Evolutionary conservation across 1,140 invertebrate genomes (phyloP).

Genomic region (Polypedilum vanderplanki): DNA sequence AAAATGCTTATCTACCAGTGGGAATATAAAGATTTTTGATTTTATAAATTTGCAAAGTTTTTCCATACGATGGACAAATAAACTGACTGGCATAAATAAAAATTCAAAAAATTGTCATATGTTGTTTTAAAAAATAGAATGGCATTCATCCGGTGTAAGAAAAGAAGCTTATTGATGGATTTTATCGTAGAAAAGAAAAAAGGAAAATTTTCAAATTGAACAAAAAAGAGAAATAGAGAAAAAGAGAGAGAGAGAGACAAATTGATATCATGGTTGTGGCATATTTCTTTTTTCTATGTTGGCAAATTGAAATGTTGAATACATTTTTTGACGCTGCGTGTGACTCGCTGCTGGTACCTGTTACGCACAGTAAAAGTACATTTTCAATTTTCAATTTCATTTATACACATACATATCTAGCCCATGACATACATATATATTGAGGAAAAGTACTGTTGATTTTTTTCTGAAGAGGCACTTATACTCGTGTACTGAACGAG

Average conservation of each 20-base stretch:
- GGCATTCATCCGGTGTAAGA: background rate
- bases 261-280: slow-evolving; percentile 16
- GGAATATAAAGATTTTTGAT: too few relatives aligned
- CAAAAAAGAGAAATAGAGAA: background rate
- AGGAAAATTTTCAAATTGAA: background rate
- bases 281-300: background rate
- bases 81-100: too few relatives aligned
- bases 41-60: too few relatives aligned
- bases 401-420: background rate
- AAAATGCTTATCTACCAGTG: too few relatives aligned
- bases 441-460: background rate
- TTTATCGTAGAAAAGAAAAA: too few relatives aligned
- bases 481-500: background rate
- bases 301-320: slow-evolving; percentile 6
- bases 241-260: background rate
- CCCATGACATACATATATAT: too few relatives aligned
- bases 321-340: background rate
- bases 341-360: background rate
- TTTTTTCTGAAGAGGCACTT: background rate
- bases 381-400: slow-evolving; percentile 13
- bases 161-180: slow-evolving; percentile 5
- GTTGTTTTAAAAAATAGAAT: too few relatives aligned
- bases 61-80: too few relatives aligned
- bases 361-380: background rate
- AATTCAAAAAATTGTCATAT: too few relatives aligned